phyloP scores from a whole-genome alignment of 2,888 invertebrate species.

The Fissipunctia ypsillon region DNA sequence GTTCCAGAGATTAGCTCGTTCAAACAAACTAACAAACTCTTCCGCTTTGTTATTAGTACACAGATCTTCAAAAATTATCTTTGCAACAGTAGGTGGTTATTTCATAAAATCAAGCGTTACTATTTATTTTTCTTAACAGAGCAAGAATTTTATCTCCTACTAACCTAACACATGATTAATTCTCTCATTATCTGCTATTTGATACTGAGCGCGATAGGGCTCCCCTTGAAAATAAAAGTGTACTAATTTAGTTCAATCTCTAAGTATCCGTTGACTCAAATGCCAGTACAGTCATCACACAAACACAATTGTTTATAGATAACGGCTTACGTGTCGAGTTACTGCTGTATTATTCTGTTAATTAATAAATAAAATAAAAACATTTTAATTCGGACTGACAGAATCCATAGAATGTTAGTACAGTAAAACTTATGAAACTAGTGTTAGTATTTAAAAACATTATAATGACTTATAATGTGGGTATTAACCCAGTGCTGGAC shows the following conservation, averaged over 20 bases:
- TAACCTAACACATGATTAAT: conserved; percentile 20
- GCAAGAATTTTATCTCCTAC: conserved; percentile 12
- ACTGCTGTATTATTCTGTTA: conserved; percentile 62
- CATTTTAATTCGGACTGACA: too few relatives aligned
- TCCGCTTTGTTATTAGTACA: too few relatives aligned
- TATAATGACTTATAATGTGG: too few relatives aligned
- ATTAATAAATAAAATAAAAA: too few relatives aligned
- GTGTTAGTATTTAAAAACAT: too few relatives aligned
- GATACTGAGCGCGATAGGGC: background rate
- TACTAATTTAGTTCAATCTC: conserved; percentile 20
- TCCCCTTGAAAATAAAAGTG: conserved; percentile 4
- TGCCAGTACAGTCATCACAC: conserved; percentile 61
- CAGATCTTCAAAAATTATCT: too few relatives aligned
- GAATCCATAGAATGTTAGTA: too few relatives aligned
- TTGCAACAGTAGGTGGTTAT: too few relatives aligned
- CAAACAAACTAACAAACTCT: too few relatives aligned
- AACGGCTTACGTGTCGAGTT: conserved; percentile 61
- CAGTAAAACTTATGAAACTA: too few relatives aligned
- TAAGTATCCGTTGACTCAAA: conserved; percentile 61
- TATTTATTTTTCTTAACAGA: conserved; percentile 13
- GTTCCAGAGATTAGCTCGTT: too few relatives aligned
- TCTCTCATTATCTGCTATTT: conserved; percentile 2
- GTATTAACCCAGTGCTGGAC: too few relatives aligned
- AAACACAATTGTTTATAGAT: conserved; percentile 63
- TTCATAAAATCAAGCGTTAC: background rate